Percentiles rank a stretch among this genome's conserved stretches.
Conservation (phyloP, 2,888 invertebrate species). For the Andrena bucephala region DNA sequence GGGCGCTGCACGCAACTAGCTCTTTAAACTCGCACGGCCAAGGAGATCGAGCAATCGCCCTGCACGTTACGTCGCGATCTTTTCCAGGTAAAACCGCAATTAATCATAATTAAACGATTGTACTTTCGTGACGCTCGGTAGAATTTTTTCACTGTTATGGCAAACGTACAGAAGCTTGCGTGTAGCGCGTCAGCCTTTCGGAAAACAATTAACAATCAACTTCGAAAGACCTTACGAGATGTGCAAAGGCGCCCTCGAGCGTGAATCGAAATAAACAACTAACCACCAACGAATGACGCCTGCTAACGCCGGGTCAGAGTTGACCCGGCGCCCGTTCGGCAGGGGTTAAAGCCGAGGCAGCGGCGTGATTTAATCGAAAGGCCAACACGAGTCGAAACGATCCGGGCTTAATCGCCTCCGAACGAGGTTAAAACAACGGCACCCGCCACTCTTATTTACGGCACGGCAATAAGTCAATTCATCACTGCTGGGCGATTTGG, state of each 20-base stretch:
- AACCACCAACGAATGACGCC: too few relatives aligned
- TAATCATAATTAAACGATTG: constrained; percentile 55
- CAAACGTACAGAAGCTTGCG: background rate
- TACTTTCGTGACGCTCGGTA: constrained; percentile 23
- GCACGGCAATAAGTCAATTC: constrained; percentile 65
- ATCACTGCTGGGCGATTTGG: constrained; percentile 52
- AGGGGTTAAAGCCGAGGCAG: background rate
- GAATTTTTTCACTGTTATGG: constrained; percentile 6
- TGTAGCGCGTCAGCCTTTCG: background rate
- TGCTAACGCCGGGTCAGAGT: too few relatives aligned
- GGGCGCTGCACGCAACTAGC: constrained; percentile 38
- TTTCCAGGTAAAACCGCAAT: constrained; percentile 39
- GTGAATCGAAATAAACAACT: background rate
- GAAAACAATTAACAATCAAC: constrained; percentile 14
- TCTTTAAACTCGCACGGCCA: constrained; percentile 37
- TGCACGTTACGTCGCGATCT: constrained; percentile 35
- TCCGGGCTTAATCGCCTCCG: constrained; percentile 36
- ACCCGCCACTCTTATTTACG: constrained; percentile 61
- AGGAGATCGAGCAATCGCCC: constrained; percentile 36
- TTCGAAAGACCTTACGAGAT: background rate
- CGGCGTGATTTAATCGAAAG: background rate
- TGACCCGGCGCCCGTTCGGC: too few relatives aligned
- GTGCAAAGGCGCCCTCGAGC: background rate
- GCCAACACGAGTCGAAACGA: constrained; percentile 39
- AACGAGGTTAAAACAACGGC: constrained; percentile 56